A percentile compares a stretch with the other conserved stretches of the same genome.
phyloP scores from a whole-genome alignment of 2,888 invertebrate genomes.

The Eudiplozoon nipponicum region DNA sequence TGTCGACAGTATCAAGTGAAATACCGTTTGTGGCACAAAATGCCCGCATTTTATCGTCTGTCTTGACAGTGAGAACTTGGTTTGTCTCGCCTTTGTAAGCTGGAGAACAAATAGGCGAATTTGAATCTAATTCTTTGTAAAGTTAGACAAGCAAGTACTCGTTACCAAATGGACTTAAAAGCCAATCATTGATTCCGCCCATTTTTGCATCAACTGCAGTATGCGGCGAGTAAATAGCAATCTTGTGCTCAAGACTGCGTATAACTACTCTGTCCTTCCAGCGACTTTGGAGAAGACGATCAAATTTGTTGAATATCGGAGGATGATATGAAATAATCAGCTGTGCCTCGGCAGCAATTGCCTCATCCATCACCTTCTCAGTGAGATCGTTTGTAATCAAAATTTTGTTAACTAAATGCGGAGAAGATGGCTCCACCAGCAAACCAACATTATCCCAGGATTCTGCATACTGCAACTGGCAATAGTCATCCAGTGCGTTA shows the following conservation, averaged over 20 bases:
- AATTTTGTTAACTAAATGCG: constrained; percentile 31
- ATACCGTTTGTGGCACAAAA: no score
- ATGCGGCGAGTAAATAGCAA: constrained; percentile 66
- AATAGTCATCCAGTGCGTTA: constrained; percentile 19
- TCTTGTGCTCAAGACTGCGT: constrained; percentile 45
- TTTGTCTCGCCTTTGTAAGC: no score
- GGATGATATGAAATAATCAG: constrained; percentile 73
- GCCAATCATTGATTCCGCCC: constrained; percentile 67
- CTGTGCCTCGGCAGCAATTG: constrained; percentile 36
- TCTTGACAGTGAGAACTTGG: no score
- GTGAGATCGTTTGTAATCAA: constrained; percentile 68
- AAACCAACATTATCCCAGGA: constrained; percentile 80
- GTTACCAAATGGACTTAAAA: constrained; percentile 38
- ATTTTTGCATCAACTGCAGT: constrained; percentile 51
- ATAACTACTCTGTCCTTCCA: constrained; percentile 49
- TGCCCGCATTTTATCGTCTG: no score
- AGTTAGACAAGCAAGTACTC: no score
- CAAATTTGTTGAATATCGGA: constrained; percentile 56
- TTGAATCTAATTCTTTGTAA: no score
- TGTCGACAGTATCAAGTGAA: no score
- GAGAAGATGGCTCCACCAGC: constrained; percentile 42
- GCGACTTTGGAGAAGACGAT: constrained; percentile 35
- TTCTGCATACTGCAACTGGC: constrained; percentile 33
- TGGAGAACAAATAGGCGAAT: no score
- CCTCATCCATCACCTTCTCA: constrained; percentile 45